Percentiles rank a stretch among this genome's conserved stretches.
Conservation (phyloP, 1,140 invertebrate species). For the Metaphire vulgaris region DNA sequence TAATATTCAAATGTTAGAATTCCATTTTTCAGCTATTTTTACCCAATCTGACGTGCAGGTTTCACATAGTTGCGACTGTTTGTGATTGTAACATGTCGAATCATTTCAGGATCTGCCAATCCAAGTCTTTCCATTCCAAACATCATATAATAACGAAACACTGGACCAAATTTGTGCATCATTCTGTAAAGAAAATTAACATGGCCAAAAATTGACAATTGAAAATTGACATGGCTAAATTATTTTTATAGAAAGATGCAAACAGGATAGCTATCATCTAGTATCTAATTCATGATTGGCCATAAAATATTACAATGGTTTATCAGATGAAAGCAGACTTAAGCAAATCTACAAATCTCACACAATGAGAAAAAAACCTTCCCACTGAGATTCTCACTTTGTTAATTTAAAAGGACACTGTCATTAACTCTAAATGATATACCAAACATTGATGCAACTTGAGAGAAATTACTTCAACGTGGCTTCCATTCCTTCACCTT, state of each 20-base stretch:
- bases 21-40: too few relatives aligned
- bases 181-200: conserved; percentile 17
- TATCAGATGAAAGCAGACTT: too few relatives aligned
- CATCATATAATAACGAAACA: conserved; percentile 38
- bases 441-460: too few relatives aligned
- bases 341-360: too few relatives aligned
- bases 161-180: conserved; percentile 18
- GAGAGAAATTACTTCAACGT: conserved; percentile 4
- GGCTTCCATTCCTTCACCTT: conserved; percentile 21
- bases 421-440: too few relatives aligned
- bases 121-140: conserved; percentile 36
- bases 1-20: too few relatives aligned
- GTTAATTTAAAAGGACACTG: too few relatives aligned
- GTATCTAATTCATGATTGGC: too few relatives aligned
- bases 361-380: neutral
- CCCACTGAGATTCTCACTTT: neutral
- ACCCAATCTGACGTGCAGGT: conserved; percentile 6
- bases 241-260: too few relatives aligned
- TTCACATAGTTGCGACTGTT: conserved; percentile 37
- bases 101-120: conserved; percentile 37
- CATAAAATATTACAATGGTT: too few relatives aligned
- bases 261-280: too few relatives aligned
- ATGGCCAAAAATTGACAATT: neutral
- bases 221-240: neutral
- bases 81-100: conserved; percentile 36